Evolutionary conservation across 2,113 vertebrate species (phyloP).

Genomic region (Caretta caretta): DNA sequence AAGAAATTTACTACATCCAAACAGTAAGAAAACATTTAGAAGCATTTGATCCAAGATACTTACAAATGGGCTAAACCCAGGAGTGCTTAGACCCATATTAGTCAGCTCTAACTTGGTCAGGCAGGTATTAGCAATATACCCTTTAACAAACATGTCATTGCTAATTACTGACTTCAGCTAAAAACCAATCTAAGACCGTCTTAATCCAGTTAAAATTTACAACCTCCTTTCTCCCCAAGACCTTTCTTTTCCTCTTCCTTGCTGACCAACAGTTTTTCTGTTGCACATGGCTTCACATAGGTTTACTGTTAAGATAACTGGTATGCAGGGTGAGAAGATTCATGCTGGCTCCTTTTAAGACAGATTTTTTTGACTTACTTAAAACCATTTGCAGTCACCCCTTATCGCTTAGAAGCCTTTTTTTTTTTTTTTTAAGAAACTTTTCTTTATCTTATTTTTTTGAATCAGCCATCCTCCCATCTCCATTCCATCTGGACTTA

Average conservation of each 20-base stretch:
- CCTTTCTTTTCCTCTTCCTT: not conserved
- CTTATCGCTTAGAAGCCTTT: not conserved
- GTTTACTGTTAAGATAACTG: not conserved
- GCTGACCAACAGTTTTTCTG: not conserved
- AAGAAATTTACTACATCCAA: not conserved
- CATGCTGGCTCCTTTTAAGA: not conserved
- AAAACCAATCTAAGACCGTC: not conserved
- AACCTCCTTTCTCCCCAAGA: not conserved
- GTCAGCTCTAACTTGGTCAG: not conserved
- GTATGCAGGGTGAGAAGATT: not conserved
- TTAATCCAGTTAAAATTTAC: not conserved
- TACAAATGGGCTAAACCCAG: not conserved
- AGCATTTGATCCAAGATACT: not conserved
- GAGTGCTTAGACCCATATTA: not conserved
- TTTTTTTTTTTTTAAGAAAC: no score
- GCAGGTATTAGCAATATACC: not conserved
- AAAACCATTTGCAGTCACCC: not conserved
- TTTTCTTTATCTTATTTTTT: not conserved
- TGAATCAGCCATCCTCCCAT: not conserved
- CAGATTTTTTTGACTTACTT: not conserved
- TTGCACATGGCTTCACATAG: not conserved
- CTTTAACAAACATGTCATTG: not conserved
- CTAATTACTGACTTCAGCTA: not conserved
- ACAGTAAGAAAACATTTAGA: not conserved
- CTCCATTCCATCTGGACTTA: not conserved